These are phyloP conservation scores for Lagorchestes hirsutus DNA, from an alignment of 2,797 vertebrate genomes.

Conservation along the genomic window DNA sequence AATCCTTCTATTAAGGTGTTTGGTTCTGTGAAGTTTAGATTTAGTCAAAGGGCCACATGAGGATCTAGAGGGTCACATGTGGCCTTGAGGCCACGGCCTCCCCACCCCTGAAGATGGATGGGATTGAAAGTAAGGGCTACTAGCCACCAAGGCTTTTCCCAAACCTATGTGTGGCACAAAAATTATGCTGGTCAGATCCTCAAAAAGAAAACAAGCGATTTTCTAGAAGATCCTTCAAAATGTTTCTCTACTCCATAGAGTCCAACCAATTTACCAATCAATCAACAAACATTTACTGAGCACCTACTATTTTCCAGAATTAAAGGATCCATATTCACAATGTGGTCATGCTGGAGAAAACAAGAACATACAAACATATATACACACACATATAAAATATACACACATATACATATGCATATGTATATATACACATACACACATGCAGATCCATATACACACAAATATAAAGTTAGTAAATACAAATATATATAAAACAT, in stretches of 20 bases:
- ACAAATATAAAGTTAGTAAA: neutral
- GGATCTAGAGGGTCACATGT: too few species aligned
- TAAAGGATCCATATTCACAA: neutral
- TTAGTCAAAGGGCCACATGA: too few species aligned
- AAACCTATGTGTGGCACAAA: neutral
- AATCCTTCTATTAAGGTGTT: too few species aligned
- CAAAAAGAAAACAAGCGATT: neutral
- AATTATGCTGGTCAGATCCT: neutral
- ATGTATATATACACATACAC: too few species aligned
- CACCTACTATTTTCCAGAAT: neutral
- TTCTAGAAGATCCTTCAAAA: constrained; percentile 53
- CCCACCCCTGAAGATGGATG: neutral
- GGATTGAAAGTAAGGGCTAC: neutral
- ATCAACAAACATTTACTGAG: neutral
- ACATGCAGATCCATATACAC: neutral
- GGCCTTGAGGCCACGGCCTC: too few species aligned
- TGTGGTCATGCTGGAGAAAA: neutral
- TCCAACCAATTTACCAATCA: neutral
- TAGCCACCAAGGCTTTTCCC: neutral
- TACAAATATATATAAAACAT: neutral
- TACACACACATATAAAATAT: too few species aligned
- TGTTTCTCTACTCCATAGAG: neutral
- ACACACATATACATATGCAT: neutral
- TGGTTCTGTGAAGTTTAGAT: too few species aligned
- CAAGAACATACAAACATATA: neutral